Conservation (phyloP, 2,888 invertebrate genomes). For the Eutolmus rufibarbis region DNA sequence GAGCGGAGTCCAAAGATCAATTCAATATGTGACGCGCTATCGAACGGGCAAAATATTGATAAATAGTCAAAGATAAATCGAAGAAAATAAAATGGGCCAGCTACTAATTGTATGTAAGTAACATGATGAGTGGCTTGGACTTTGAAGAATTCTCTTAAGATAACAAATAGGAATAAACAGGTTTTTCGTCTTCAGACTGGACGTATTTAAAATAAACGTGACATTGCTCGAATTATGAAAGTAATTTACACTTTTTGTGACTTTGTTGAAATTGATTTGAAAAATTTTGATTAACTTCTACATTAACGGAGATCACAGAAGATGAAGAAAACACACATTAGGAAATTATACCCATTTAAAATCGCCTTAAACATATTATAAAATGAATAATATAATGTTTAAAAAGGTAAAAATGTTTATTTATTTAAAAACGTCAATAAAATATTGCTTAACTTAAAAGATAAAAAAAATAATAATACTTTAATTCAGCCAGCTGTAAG, state of each 20-base stretch:
- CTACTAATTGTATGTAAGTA: neutral
- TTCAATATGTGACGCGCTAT: neutral
- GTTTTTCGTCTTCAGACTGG: neutral
- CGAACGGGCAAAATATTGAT: neutral
- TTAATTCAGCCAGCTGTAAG: slow-evolving; percentile 13
- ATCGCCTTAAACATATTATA: neutral
- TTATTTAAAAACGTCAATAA: neutral
- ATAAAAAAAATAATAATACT: neutral
- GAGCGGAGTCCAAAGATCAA: neutral
- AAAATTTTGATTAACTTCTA: too few relatives aligned
- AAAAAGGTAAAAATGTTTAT: neutral
- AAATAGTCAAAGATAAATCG: neutral
- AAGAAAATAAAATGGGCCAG: neutral
- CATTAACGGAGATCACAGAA: too few relatives aligned
- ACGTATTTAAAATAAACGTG: neutral
- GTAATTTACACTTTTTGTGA: too few relatives aligned
- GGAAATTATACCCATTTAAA: neutral
- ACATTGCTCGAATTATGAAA: neutral
- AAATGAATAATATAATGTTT: neutral
- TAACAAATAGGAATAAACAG: neutral
- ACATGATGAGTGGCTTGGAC: neutral
- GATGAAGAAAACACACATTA: too few relatives aligned
- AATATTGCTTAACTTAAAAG: neutral
- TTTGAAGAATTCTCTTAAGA: neutral
- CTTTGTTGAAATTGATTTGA: neutral